Conservation (phyloP, 2,888 invertebrate genomes). For the Villa cingulata region DNA sequence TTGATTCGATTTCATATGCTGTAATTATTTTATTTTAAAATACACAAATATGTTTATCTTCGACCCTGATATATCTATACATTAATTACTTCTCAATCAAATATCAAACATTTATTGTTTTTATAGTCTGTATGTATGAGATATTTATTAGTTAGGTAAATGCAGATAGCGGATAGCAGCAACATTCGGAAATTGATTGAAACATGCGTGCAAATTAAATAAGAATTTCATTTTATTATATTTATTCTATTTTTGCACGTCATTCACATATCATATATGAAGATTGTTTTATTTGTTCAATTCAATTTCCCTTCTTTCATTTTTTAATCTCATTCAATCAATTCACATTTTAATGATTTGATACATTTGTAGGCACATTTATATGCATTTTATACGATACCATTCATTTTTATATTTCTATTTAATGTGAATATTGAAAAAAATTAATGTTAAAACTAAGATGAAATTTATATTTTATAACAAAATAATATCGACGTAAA, state of each 20-base stretch:
- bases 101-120: not conserved
- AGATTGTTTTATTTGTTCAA: conserved; percentile 3
- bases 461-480: not conserved
- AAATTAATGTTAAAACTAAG: not conserved
- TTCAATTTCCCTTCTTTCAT: not conserved
- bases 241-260: no score
- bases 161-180: conserved; percentile 1
- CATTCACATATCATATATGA: not conserved
- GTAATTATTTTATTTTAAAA: conserved; percentile 9
- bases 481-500: no score
- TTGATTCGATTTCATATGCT: no score
- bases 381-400: not conserved
- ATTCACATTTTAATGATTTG: no score
- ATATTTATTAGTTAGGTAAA: not conserved
- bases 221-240: not conserved
- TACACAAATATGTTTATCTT: conserved; percentile 3
- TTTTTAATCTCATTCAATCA: not conserved
- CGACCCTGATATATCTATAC: not conserved
- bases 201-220: conserved; percentile 5
- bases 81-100: no score
- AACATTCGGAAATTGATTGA: conserved; percentile 13
- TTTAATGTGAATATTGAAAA: not conserved
- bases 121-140: not conserved
- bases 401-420: not conserved
- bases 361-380: conserved; percentile 5